phyloP scores from a whole-genome alignment of 2,113 vertebrate species.

The Argyrosomus japonicus region DNA sequence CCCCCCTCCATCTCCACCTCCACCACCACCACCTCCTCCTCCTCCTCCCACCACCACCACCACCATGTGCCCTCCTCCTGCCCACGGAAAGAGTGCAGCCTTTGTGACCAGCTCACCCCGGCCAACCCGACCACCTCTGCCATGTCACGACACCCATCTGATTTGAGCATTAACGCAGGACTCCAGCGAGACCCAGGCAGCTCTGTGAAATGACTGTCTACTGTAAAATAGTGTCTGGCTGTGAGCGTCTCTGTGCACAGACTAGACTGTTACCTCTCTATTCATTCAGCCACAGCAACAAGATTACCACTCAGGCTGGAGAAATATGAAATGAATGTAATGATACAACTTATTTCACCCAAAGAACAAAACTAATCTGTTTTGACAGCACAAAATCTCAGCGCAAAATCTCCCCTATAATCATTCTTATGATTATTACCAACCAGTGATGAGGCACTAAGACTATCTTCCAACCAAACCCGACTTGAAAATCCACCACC shows the following conservation, averaged over 20 bases:
- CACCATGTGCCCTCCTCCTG: slow-evolving; percentile 27
- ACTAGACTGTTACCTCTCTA: slow-evolving; percentile 20
- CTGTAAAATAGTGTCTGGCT: slow-evolving; percentile 46
- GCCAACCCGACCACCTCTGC: slow-evolving; percentile 62
- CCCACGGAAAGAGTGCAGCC: slow-evolving; percentile 70
- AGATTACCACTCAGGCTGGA: slow-evolving; percentile 6
- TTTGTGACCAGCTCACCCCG: slow-evolving; percentile 71
- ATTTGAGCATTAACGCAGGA: slow-evolving; percentile 54
- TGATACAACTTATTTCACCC: slow-evolving; percentile 29
- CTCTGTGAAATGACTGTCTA: slow-evolving; percentile 46
- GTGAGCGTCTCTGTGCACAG: neutral
- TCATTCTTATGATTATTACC: slow-evolving; percentile 13
- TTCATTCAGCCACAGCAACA: slow-evolving; percentile 28
- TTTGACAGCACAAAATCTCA: neutral
- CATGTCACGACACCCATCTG: slow-evolving; percentile 69
- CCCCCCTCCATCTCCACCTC: slow-evolving; percentile 4
- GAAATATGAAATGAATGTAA: slow-evolving; percentile 11
- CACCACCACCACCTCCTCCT: slow-evolving; percentile 1
- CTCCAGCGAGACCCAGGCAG: slow-evolving; percentile 29
- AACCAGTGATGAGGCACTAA: slow-evolving; percentile 26
- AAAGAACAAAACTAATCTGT: neutral
- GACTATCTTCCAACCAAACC: neutral
- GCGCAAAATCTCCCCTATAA: neutral
- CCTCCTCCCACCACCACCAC: slow-evolving; percentile 37
- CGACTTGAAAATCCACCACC: neutral